A percentile compares a stretch with the other conserved stretches of the same genome.
phyloP scores from a whole-genome alignment of 2,113 vertebrate genomes.

The Silurus glanis region DNA sequence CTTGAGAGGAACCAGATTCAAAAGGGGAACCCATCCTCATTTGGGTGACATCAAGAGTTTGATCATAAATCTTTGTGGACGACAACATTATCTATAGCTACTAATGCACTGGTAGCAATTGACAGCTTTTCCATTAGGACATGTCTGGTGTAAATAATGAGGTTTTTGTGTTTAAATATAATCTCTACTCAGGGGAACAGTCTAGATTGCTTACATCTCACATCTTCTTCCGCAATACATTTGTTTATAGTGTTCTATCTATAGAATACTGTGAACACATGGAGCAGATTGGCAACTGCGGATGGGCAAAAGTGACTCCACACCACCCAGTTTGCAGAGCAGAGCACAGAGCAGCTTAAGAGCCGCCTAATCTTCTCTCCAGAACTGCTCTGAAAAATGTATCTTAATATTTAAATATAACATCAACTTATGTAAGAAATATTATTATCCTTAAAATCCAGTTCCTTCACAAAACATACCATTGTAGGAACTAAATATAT shows the following conservation, averaged over 20 bases:
- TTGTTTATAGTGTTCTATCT: constrained; percentile 12
- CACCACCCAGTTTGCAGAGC: not conserved
- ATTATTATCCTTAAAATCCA: not conserved
- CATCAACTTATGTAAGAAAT: not conserved
- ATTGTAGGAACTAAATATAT: not conserved
- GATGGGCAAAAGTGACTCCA: not conserved
- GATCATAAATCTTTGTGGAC: too few species aligned
- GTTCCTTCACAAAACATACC: not conserved
- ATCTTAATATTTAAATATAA: not conserved
- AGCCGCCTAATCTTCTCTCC: not conserved
- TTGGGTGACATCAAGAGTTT: too few species aligned
- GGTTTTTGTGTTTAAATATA: not conserved
- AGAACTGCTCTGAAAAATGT: not conserved
- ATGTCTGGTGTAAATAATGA: not conserved
- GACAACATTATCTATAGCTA: not conserved
- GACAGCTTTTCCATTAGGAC: constrained; percentile 19
- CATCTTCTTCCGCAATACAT: not conserved
- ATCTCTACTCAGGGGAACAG: not conserved
- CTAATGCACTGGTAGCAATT: not conserved
- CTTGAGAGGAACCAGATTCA: too few species aligned
- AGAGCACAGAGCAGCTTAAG: not conserved
- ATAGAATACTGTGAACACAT: not conserved
- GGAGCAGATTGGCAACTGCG: constrained; percentile 4
- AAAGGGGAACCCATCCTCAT: too few species aligned
- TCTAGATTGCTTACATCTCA: constrained; percentile 5